Evolutionary conservation across 1,140 invertebrate species (phyloP), one percentile per base, ranked within the genome.

Genomic region (Aphelinus certus): DNA sequence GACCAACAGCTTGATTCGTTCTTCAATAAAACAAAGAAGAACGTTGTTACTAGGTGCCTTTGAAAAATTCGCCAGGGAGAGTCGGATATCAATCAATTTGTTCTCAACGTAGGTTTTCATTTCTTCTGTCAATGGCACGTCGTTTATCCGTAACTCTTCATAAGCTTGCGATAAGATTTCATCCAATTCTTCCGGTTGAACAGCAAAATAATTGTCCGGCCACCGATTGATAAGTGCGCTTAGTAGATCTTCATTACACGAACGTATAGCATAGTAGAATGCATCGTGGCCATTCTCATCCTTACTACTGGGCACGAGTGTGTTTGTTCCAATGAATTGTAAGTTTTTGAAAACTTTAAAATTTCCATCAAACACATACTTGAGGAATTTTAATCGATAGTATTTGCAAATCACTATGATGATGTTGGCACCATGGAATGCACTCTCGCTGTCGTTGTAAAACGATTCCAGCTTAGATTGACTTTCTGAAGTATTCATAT

Each of bases 241-340:
- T 42, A 67, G 53, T 10, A 67, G 6, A 56, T 67, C 10, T 3
- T 10, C 46, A 47, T 67, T 47, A 42, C 53, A 10, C 3, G 26
- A 67, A 49, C 65, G 42, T n/a, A 67, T 67, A 10, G 65, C 65
- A 67, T 67, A 67, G 9, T 67, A 67, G 57, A 67, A 67, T 45
- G 65, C 65, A 9, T 55, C 57, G 57, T 67, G 65, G 5, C 43
- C 7, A n/a, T n/a, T 56, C 46, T 67, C 51, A 57, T 67, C 65
- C 57, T 67, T 7, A 67, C 57, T 42, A 9, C 57, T 43, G 43
- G 65, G 65, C 46, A n/a, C 45, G 26, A 26, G 26, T 26, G 26
- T 26, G 26, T 26, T 26, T 26, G 26, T 26, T 26, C 26, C 26
- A 26, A 26, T 26, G 26, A 26, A 26, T 26, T 26, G 26, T 26